Evolutionary conservation across 1,140 invertebrate species (phyloP), one percentile per base, ranked within the genome.

Genomic region (Trichonephila clavipes): DNA sequence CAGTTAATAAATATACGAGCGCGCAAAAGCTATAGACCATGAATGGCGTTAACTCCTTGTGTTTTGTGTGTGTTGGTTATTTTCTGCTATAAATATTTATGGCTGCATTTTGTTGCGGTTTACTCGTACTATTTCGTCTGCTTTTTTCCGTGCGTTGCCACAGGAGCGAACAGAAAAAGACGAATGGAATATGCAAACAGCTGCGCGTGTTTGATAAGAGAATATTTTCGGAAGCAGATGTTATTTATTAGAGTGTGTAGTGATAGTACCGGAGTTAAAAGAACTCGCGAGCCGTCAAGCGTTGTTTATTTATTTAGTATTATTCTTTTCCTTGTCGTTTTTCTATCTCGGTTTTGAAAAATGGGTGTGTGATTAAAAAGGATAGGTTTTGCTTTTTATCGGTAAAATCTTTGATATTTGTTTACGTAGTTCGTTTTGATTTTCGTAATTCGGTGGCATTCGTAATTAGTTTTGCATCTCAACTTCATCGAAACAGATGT

Each of bases 131-230:
- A 40, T 44, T 44, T 85, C 82, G 82, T 24, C 34, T 24, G 44
- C 44, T 85, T 58, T 58, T 28, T 58, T 85, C 44, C 82, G n/a
- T 24, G 40, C 82, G 82, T 85, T 58, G 82, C 82, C 82, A 85
- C 82, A 51, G 82, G 40, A 24, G 82, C 82, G 82, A 34, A 34
- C 24, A 81, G 40, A 81, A 81, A 81, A 81, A 81, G 16, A 81
- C 28, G 40, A 44, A 14, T 59, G 82, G 82, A 58, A 85, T 59
- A 58, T 85, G 82, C 82, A 58, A 58, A 58, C 82, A 85, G 82
- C 82, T 85, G 82, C 82, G 58, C 44, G 44, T 85, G 82, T 85
- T 85, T 85, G 82, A 85, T 85, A 85, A 85, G 82, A 81, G 72
- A 59, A 18, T 85, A 85, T 85, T 85, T 85, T 85, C 51, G 82